Conservation (phyloP, 2,113 vertebrate species). For the Hemichromis elongatus region DNA sequence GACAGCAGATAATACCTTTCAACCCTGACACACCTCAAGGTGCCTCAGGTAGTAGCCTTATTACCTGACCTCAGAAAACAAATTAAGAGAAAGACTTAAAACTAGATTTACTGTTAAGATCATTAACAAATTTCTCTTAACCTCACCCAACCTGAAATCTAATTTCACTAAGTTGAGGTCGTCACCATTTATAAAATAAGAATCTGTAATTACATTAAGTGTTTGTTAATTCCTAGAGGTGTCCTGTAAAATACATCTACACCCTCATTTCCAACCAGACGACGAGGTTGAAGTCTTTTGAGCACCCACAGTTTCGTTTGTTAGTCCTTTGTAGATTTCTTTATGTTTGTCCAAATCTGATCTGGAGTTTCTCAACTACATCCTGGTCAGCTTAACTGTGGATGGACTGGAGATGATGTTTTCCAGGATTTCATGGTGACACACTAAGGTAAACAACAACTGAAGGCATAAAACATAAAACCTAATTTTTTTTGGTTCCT, state of each 20-base stretch:
- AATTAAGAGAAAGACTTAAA: background rate
- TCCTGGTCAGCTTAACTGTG: background rate
- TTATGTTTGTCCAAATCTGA: constrained; percentile 56
- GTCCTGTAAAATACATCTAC: constrained; percentile 58
- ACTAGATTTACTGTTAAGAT: background rate
- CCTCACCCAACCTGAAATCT: background rate
- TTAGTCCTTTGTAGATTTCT: constrained; percentile 53
- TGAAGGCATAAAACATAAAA: background rate
- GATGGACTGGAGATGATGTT: background rate
- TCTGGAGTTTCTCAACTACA: background rate
- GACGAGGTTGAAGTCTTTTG: constrained; percentile 63
- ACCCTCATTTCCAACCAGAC: constrained; percentile 69
- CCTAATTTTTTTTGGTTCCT: background rate
- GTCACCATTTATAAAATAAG: background rate
- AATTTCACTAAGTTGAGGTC: background rate
- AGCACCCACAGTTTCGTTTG: constrained; percentile 67
- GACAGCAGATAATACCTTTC: background rate
- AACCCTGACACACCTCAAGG: background rate
- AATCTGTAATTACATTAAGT: background rate
- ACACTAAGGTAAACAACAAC: background rate
- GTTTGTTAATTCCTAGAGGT: background rate
- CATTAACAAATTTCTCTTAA: constrained; percentile 3
- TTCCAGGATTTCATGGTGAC: background rate
- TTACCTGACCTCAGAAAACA: background rate
- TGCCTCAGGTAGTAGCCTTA: background rate